A percentile compares a stretch with the other conserved stretches of the same genome.
Conservation (phyloP, 2,113 vertebrate genomes). For the Brevimyrus niger region DNA sequence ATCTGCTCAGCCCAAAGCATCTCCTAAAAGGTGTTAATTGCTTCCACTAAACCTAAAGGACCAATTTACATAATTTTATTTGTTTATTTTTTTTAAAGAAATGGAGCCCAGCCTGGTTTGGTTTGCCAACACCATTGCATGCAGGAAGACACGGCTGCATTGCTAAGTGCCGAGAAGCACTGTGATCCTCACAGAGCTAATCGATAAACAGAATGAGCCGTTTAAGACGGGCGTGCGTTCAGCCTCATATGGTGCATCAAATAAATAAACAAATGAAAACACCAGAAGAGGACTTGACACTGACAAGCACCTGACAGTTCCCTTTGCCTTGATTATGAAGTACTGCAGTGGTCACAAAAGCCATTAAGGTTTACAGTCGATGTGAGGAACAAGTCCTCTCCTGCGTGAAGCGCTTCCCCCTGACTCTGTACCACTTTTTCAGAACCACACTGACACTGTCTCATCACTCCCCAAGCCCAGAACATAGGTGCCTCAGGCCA, state of each 20-base stretch:
- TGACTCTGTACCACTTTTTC: not conserved
- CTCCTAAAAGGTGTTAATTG: constrained; percentile 36
- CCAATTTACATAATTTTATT: constrained; percentile 27
- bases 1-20: constrained; percentile 32
- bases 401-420: not conserved
- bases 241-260: not conserved
- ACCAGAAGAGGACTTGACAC: not conserved
- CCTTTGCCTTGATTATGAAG: not conserved
- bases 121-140: not conserved
- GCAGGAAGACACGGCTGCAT: not conserved
- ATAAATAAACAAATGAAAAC: not conserved
- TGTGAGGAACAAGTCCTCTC: not conserved
- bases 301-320: not conserved
- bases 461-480: not conserved
- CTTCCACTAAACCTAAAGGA: constrained; percentile 37
- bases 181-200: not conserved
- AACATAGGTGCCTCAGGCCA: not conserved
- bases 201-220: not conserved
- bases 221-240: not conserved
- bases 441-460: not conserved
- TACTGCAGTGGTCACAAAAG: not conserved
- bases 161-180: not conserved
- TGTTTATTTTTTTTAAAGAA: not conserved
- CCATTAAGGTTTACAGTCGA: not conserved
- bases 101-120: not conserved